phyloP scores from a whole-genome alignment of 2,888 invertebrate genomes.

The Dione juno region DNA sequence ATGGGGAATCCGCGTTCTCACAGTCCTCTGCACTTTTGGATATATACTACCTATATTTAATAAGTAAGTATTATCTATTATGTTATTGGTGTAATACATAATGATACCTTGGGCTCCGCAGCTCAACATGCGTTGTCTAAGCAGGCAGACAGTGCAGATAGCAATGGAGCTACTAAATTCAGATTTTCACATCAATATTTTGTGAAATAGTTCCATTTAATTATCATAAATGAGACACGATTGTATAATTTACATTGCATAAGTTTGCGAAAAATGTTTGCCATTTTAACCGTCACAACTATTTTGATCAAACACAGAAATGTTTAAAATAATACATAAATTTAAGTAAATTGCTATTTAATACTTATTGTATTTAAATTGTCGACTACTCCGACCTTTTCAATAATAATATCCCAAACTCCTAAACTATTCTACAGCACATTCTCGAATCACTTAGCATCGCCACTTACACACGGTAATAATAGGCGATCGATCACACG shows the following conservation, averaged over 20 bases:
- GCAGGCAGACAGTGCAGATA: not conserved
- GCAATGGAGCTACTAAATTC: not conserved
- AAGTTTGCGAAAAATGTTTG: not conserved
- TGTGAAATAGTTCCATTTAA: not conserved
- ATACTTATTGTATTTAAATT: not conserved
- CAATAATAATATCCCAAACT: not conserved
- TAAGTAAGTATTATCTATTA: constrained; percentile 84
- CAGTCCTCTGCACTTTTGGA: constrained; percentile 91
- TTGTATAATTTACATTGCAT: too few relatives aligned
- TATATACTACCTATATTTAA: constrained; percentile 94
- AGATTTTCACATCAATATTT: not conserved
- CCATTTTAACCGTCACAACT: not conserved
- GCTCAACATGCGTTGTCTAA: not conserved
- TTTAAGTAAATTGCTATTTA: not conserved
- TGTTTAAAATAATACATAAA: not conserved
- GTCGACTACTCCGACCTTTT: not conserved
- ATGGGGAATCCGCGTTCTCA: constrained; percentile 93
- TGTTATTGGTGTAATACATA: too few relatives aligned
- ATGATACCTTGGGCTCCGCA: not conserved
- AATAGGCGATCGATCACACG: not conserved
- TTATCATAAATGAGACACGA: not conserved
- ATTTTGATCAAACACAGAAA: not conserved
- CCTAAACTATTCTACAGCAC: not conserved
- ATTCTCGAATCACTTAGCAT: not conserved
- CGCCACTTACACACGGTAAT: not conserved